Percentiles rank a stretch among this genome's conserved stretches.
These are phyloP conservation scores for Lasiommata megera DNA, from an alignment of 2,888 invertebrate species.

Conservation along the genomic window DNA sequence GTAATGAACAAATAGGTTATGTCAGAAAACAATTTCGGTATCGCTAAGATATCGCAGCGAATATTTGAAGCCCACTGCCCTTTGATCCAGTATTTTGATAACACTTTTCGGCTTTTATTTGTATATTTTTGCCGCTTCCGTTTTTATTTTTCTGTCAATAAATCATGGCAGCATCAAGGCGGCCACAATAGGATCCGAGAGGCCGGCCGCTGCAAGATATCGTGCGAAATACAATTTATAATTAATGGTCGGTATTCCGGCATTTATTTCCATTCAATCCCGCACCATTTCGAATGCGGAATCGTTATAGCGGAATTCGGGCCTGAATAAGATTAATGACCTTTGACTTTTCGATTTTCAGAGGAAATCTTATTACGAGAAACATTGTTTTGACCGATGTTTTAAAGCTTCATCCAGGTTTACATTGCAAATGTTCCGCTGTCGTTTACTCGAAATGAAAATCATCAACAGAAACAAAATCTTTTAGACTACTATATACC, in stretches of 20 bases:
- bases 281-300: slow-evolving; percentile 58
- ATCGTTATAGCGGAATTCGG: slow-evolving; percentile 59
- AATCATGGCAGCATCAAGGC: slow-evolving; percentile 11
- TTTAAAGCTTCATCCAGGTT: neutral
- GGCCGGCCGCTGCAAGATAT: slow-evolving; percentile 17
- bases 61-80: neutral
- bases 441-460: no score
- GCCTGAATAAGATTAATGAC: slow-evolving; percentile 45
- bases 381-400: neutral
- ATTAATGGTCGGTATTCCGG: slow-evolving; percentile 55
- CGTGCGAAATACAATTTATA: slow-evolving; percentile 32
- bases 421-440: neutral
- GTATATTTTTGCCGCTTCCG: neutral
- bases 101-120: neutral
- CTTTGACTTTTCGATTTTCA: slow-evolving; percentile 40
- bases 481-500: neutral
- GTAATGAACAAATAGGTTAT: no score
- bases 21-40: no score
- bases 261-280: slow-evolving; percentile 57
- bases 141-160: slow-evolving; percentile 8
- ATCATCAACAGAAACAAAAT: no score
- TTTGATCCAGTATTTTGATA: neutral
- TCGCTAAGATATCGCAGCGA: no score
- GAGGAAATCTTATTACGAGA: neutral
- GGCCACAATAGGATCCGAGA: slow-evolving; percentile 11